A percentile compares a stretch with the other conserved stretches of the same genome.
phyloP scores from a whole-genome alignment of 2,113 vertebrate genomes.

The Syngnathus typhle region DNA sequence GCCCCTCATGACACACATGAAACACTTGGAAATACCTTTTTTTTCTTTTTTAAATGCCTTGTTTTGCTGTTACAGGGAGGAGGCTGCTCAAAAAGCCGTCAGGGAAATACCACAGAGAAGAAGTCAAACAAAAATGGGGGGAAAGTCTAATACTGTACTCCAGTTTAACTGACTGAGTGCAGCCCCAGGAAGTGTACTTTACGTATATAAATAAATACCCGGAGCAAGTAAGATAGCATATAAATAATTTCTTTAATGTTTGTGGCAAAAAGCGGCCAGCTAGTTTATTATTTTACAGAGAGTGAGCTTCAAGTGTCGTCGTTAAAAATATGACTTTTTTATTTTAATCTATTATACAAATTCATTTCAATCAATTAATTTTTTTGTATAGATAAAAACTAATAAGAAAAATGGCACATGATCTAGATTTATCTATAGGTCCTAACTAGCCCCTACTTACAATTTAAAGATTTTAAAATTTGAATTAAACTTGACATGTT shows the following conservation, averaged over 20 bases:
- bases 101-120: neutral
- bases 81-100: neutral
- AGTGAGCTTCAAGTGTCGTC: too few relatives aligned
- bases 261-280: neutral
- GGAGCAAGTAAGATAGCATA: neutral
- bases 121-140: neutral
- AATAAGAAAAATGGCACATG: too few relatives aligned
- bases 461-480: too few relatives aligned
- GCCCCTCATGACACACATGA: neutral
- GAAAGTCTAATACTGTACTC: neutral
- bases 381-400: too few relatives aligned
- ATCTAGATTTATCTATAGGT: too few relatives aligned
- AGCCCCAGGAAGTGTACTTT: neutral
- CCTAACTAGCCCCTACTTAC: too few relatives aligned
- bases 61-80: neutral
- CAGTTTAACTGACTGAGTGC: constrained; percentile 1
- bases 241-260: neutral
- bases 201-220: neutral
- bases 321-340: neutral
- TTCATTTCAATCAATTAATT: too few relatives aligned
- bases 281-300: neutral
- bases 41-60: neutral
- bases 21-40: neutral
- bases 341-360: neutral
- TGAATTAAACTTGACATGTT: too few relatives aligned